Percentiles rank a stretch among this genome's conserved stretches.
phyloP scores from a whole-genome alignment of 2,113 vertebrate species.

The Oreotrochilus melanogaster region DNA sequence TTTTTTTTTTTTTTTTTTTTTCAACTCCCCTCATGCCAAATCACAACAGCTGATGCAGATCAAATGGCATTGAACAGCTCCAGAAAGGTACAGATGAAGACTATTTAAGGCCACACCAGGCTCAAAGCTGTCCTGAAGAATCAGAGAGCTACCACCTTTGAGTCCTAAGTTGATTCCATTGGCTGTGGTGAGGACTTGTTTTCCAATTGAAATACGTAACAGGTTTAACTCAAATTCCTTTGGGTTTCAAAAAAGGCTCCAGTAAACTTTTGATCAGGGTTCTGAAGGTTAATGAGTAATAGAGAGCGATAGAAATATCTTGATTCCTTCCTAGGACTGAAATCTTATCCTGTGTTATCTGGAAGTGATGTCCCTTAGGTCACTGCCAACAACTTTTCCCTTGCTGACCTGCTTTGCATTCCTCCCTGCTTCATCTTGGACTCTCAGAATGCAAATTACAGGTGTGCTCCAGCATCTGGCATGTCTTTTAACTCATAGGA shows the following conservation, averaged over 20 bases:
- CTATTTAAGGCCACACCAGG: neutral
- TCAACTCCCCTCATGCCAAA: neutral
- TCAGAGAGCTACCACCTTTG: too few relatives aligned
- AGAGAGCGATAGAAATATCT: neutral
- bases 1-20: neutral
- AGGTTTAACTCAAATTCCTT: neutral
- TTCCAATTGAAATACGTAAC: neutral
- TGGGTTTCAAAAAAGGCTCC: neutral
- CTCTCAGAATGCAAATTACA: neutral
- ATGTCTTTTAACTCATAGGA: neutral
- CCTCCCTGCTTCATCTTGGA: neutral
- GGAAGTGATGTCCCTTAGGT: neutral
- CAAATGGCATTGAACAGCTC: too few relatives aligned
- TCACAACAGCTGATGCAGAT: neutral
- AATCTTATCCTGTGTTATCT: neutral
- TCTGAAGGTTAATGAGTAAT: accelerated
- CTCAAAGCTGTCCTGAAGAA: neutral
- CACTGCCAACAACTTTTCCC: neutral
- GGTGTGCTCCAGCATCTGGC: neutral
- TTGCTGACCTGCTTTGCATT: neutral
- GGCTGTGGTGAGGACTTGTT: neutral
- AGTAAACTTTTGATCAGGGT: neutral
- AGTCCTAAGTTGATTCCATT: accelerated
- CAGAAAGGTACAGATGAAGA: accelerated
- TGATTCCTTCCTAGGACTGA: accelerated